Evolutionary conservation across 2,113 vertebrate genomes (phyloP).

Genomic region (Solenodon paradoxus): DNA sequence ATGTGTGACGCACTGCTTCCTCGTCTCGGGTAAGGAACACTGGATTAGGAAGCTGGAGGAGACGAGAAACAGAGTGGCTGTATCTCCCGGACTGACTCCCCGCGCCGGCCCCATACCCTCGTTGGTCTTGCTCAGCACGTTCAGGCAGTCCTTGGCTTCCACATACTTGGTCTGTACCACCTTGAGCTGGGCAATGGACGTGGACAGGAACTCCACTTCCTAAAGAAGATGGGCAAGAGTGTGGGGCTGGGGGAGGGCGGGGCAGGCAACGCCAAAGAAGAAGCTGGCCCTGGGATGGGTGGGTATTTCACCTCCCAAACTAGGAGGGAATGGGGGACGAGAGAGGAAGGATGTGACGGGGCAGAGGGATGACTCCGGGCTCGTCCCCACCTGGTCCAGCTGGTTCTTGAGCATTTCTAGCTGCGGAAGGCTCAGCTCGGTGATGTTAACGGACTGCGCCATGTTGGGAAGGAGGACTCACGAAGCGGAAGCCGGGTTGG

Average conservation of each 20-base stretch:
- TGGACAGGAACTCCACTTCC: conserved; percentile 95
- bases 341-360: not conserved
- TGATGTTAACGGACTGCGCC: conserved; percentile 90
- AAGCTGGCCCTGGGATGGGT: not conserved
- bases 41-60: not conserved
- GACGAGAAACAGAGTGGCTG: not conserved
- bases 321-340: not conserved
- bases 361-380: not conserved
- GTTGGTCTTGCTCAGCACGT: conserved; percentile 89
- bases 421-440: conserved; percentile 90
- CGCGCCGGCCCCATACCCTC: conserved; percentile 81
- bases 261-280: not conserved
- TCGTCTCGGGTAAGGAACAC: not conserved
- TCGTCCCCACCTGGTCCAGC: conserved; percentile 87
- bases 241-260: not conserved
- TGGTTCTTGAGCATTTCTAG: conserved; percentile 92
- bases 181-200: conserved; percentile 94
- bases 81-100: not conserved
- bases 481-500: not conserved
- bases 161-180: conserved; percentile 94
- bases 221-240: conserved; percentile 53
- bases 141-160: conserved; percentile 94
- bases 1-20: not conserved
- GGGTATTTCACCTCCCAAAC: not conserved
- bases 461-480: conserved; percentile 81